Base-by-base conservation (phyloP, 2,113 vertebrate species). In the Scartelaos histophorus region DNA sequence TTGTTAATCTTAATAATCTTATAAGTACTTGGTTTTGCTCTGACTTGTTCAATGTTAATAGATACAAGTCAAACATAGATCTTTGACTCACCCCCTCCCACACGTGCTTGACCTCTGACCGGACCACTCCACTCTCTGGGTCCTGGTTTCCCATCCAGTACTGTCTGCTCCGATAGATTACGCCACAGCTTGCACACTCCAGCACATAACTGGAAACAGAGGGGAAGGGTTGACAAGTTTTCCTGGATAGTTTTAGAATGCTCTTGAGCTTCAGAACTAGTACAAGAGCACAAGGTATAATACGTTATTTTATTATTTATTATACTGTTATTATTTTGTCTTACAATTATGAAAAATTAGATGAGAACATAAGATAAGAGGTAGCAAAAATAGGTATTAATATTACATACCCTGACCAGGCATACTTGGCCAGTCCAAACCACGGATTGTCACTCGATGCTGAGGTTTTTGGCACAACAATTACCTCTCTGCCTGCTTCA, bases 71-170 rank as follows among this genome's bases (percentile, higher is more conserved):
- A 43, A 34, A 43, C 9, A 24, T 13, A 47, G 35, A 16, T 13
- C 25, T 16, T 34, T 0, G 3, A 85, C 93, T 90, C 62, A 95
- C 94, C 86, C 90, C 93, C 34, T 90, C 92, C 94, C 94, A 95
- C 54, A 95, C 94, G 0, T 95, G 94, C 21, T 94, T 95, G 80
- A 95, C 87, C 76, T 95, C 94, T 0, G 93, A 90, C 2, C 94
- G 90, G 72, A 95, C 93, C 29, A 94, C 90, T 0, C 84, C 53
- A 75, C 91, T 93, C 87, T 95, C 94, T 0, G 94, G 94, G 73
- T 95, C 93, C 82, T 92, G 92, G 86, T 95, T 95, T 22, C 94
- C 93, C 86, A 93, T 58, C 94, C 94, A 95, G 91, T 93, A 94
- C 89, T 95, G 94, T 60, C 94, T 88, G 77, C 94, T 95, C 60